Evolutionary conservation across 2,113 vertebrate species (phyloP).

Genomic region (Ameiurus melas): DNA sequence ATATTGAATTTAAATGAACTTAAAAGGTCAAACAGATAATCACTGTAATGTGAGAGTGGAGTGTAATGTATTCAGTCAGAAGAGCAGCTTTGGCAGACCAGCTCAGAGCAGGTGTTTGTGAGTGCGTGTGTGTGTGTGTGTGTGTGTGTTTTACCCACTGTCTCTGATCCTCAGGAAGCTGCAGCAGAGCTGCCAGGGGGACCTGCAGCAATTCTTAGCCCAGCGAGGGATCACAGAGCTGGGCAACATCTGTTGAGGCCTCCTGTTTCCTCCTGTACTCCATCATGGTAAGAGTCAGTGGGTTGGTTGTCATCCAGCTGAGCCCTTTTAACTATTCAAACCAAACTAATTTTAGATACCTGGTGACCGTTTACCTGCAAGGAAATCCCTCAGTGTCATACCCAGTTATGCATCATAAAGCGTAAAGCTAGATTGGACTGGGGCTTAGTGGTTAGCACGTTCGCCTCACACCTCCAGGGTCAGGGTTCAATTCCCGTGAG

Average conservation of each 20-base stretch:
- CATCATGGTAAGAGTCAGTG: conserved; percentile 69
- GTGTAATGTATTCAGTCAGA: conserved; percentile 20
- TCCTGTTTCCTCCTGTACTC: conserved; percentile 47
- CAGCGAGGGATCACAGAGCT: conserved; percentile 64
- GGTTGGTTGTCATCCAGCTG: neutral
- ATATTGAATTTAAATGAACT: neutral
- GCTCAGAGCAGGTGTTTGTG: conserved; percentile 70
- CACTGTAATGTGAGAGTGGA: neutral
- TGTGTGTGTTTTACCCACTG: conserved; percentile 66
- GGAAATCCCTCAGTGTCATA: neutral
- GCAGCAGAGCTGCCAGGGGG: conserved; percentile 67
- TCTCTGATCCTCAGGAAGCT: conserved; percentile 67
- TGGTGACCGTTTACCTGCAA: neutral
- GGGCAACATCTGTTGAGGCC: conserved; percentile 68
- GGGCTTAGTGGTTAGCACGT: too few relatives aligned
- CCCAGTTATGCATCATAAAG: neutral
- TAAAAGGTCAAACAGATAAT: neutral
- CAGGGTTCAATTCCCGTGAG: too few relatives aligned
- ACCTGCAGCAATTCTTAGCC: conserved; percentile 61
- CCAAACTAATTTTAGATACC: neutral
- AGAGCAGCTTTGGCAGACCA: conserved; percentile 59
- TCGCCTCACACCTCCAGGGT: too few relatives aligned
- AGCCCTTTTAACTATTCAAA: neutral
- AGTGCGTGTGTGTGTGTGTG: neutral
- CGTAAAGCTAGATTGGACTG: neutral